Percentiles rank a stretch among this genome's conserved stretches.
Conservation (phyloP, 2,888 invertebrate genomes). For the Andrena trimmerana region DNA sequence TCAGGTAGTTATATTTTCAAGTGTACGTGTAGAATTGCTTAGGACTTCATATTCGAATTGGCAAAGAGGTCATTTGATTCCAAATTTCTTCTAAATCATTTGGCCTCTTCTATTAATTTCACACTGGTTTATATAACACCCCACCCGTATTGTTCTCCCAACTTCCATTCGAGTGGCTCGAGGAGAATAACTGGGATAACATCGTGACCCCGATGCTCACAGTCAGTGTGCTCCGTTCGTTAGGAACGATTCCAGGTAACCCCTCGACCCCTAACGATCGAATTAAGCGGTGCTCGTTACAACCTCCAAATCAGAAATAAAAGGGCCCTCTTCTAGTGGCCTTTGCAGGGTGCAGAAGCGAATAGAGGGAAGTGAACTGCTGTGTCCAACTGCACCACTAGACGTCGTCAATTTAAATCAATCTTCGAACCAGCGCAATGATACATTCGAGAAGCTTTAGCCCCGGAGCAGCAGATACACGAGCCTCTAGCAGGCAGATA, state of each 20-base stretch:
- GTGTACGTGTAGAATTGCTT: too few species aligned
- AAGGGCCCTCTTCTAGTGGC: constrained; percentile 2
- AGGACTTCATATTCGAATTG: too few species aligned
- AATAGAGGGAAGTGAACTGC: too few species aligned
- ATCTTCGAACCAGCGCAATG: neutral
- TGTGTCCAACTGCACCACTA: too few species aligned
- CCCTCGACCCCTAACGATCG: neutral
- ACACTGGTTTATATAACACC: neutral
- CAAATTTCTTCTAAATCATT: neutral
- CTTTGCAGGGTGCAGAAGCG: too few species aligned
- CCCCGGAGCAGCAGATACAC: neutral
- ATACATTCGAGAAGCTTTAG: neutral
- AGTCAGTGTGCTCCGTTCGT: constrained; percentile 8
- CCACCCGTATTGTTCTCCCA: neutral
- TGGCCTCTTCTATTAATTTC: neutral
- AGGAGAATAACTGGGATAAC: constrained; percentile 38
- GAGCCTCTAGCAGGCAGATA: neutral
- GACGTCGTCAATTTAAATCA: neutral
- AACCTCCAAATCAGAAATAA: constrained; percentile 24
- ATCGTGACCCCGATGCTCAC: constrained; percentile 43
- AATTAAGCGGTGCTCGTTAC: constrained; percentile 29
- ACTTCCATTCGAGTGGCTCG: neutral
- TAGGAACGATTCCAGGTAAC: constrained; percentile 34
- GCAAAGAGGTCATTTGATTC: too few species aligned
- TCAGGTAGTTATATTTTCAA: too few species aligned